phyloP scores from a whole-genome alignment of 2,113 vertebrate species.

The Rhynchomys soricoides region DNA sequence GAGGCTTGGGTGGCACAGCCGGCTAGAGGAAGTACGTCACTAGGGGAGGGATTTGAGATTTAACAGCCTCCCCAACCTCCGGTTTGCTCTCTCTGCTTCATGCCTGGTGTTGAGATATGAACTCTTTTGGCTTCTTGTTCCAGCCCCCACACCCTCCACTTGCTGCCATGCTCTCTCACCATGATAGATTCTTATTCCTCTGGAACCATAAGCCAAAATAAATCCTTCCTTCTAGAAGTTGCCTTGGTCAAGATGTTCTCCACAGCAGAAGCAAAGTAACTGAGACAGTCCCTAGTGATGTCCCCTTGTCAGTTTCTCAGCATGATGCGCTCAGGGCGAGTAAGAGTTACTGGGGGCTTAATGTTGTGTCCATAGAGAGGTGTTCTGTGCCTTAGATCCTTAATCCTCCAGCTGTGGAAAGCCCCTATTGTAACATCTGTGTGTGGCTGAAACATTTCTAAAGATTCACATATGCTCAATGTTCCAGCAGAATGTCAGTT shows the following conservation, averaged over 20 bases:
- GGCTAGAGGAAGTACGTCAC: not conserved
- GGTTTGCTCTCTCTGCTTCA: not conserved
- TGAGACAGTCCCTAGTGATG: not conserved
- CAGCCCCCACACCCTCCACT: not conserved
- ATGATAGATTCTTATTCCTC: not conserved
- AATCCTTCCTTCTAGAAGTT: not conserved
- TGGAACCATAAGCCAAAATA: not conserved
- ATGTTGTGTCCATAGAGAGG: not conserved
- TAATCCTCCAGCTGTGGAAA: not conserved
- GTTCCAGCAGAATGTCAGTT: not conserved
- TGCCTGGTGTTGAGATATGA: not conserved
- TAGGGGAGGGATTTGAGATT: not conserved
- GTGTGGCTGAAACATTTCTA: not conserved
- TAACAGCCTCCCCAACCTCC: not conserved
- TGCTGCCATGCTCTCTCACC: too few species aligned
- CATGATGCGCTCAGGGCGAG: too few species aligned
- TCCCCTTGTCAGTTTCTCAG: not conserved
- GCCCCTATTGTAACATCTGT: not conserved
- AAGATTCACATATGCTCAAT: not conserved
- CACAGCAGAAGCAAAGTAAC: not conserved
- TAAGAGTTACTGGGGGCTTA: not conserved
- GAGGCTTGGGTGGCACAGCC: not conserved
- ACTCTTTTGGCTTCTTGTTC: not conserved
- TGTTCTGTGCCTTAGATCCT: not conserved
- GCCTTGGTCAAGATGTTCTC: not conserved